A percentile compares a stretch with the other conserved stretches of the same genome.
phyloP scores from a whole-genome alignment of 2,113 vertebrate species.

The Pseudorectes ferrugineus region DNA sequence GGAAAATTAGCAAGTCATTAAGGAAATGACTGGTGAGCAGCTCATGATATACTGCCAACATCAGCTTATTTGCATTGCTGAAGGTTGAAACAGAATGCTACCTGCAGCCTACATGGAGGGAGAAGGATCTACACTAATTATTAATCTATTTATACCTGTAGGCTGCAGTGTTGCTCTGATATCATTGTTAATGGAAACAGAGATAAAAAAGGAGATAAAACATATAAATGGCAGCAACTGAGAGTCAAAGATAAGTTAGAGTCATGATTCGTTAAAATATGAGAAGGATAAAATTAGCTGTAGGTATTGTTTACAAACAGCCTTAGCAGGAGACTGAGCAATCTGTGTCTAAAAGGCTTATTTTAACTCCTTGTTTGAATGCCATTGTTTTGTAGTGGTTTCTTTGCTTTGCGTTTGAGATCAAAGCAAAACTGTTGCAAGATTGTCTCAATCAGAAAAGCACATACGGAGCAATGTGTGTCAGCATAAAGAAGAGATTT shows the following conservation, averaged over 20 bases:
- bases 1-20: constrained; percentile 75
- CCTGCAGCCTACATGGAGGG: constrained; percentile 27
- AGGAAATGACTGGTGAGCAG: constrained; percentile 64
- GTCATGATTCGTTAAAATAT: neutral
- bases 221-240: neutral
- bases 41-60: constrained; percentile 56
- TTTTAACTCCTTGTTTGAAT: neutral
- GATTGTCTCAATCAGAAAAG: neutral
- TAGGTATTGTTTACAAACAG: neutral
- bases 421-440: neutral
- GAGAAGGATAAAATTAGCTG: neutral
- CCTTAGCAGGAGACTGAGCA: neutral
- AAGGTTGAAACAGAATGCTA: constrained; percentile 65
- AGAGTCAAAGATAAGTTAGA: neutral
- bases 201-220: neutral
- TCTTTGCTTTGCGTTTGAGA: neutral
- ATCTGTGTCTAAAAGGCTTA: neutral
- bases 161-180: neutral
- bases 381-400: neutral
- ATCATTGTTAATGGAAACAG: neutral
- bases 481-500: neutral
- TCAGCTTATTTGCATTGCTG: constrained; percentile 63
- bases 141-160: neutral
- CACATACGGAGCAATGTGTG: accelerated
- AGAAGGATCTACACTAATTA: neutral